These are phyloP conservation scores for Alcedo atthis DNA, from an alignment of 2,797 vertebrate species.

Conservation along the genomic window DNA sequence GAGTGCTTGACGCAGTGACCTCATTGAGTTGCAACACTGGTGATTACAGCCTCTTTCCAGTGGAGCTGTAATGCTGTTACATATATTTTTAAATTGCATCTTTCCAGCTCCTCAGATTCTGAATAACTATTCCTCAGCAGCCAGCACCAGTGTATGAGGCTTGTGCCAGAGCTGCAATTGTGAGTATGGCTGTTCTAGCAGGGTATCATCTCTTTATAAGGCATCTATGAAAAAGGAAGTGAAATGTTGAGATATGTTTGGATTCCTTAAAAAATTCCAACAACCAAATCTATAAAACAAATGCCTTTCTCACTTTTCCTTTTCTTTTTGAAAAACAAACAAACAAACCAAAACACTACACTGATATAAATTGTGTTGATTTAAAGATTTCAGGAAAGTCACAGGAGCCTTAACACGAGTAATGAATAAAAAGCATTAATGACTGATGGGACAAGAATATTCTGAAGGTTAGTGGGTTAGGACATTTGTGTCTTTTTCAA, in stretches of 20 bases:
- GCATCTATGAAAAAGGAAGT: not conserved
- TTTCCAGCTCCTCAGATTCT: not conserved
- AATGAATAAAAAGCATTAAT: not conserved
- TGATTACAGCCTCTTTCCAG: not conserved
- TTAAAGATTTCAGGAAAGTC: not conserved
- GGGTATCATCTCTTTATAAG: not conserved
- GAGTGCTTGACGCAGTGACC: slow-evolving; percentile 15
- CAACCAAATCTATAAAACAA: not conserved
- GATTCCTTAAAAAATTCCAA: not conserved
- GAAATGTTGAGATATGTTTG: not conserved
- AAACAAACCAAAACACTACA: no score
- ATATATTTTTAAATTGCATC: not conserved
- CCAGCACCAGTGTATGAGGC: not conserved
- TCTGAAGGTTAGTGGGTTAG: not conserved
- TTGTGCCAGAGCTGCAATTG: not conserved
- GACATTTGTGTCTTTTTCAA: not conserved
- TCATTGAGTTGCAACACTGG: not conserved
- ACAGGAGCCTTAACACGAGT: not conserved
- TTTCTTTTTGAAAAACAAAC: not conserved
- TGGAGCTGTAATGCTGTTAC: slow-evolving; percentile 12
- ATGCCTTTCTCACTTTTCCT: not conserved
- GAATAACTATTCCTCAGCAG: not conserved
- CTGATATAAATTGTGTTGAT: not conserved
- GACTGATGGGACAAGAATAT: not conserved
- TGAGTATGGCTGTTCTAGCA: not conserved